These are phyloP conservation scores for Arenaria interpres DNA, from an alignment of 2,113 vertebrate species.

Conservation along the genomic window DNA sequence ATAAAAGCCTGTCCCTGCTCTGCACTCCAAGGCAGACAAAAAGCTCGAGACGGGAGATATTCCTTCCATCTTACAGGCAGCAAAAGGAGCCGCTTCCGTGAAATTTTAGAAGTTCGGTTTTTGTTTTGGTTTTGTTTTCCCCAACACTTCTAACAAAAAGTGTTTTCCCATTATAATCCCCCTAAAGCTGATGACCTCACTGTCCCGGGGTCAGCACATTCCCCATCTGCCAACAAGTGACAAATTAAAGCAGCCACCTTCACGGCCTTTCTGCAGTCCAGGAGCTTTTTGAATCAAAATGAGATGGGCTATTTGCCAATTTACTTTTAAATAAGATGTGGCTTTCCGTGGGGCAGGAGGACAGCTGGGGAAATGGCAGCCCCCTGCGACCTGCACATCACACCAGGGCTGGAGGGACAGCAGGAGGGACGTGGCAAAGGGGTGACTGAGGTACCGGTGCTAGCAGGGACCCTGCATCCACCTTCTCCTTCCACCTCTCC, in stretches of 20 bases:
- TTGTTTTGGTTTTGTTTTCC: background rate
- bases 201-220: background rate
- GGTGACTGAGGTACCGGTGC: background rate
- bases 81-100: background rate
- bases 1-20: background rate
- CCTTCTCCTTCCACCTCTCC: background rate
- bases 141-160: background rate
- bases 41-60: background rate
- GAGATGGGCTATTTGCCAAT: background rate
- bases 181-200: background rate
- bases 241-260: background rate
- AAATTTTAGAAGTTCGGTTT: background rate
- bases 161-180: background rate
- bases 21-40: background rate
- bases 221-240: background rate
- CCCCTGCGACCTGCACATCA: accelerated
- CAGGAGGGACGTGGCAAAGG: background rate
- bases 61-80: background rate
- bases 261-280: background rate
- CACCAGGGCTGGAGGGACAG: background rate
- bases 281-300: background rate
- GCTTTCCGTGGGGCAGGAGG: background rate
- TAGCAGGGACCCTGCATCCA: accelerated
- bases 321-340: background rate
- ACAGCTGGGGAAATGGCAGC: background rate